Base-by-base conservation (phyloP, 1,140 invertebrate genomes). In the Zelostemma sp. region DNA sequence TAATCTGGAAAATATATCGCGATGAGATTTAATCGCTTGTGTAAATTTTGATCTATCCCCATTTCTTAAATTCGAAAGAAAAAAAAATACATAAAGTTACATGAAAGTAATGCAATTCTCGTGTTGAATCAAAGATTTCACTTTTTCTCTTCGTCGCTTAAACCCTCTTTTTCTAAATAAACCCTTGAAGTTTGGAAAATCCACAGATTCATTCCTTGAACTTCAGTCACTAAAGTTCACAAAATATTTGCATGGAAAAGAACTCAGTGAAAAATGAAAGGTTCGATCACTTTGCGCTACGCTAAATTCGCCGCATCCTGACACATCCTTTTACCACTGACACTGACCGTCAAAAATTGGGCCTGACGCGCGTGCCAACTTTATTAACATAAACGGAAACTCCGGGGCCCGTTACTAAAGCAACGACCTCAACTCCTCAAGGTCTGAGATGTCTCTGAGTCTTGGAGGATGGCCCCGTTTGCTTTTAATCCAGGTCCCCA, bases 401-500 rank as follows among this genome's bases (percentile, higher is more conserved):
- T 54, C 51, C 61, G 61, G 33, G 55, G 68, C 68, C 65, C 60
- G 65, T 68, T 65, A 69, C 51, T 59, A 50, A 60, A 51, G 53
- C 46, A 72, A 73, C 80, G 80, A 77, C 82, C 80, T 81, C 73
- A 71, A 79, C 81, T 80, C 74, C 56, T 82, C 79, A 80, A 85
- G 81, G 79, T 80, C 68, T 72, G 83, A 84, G 81, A 82, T 84
- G 77, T 78, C 74, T 85, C 81, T 85, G 82, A 81, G 75, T 72
- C 78, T 71, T 68, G 77, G 79, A 82, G 76, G 80, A 81, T 85
- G 84, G 79, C 84, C 84, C 82, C 82, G 77, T 85, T 86, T 84
- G 78, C 83, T 86, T 86, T 85, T 85, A 85, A 86, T 86, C 81
- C 76, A 83, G 82, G 80, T 86, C 84, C 84, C 84, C 84, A 84